phyloP scores from a whole-genome alignment of 2,797 vertebrate species.

The Poeciliopsis paucimaculata region DNA sequence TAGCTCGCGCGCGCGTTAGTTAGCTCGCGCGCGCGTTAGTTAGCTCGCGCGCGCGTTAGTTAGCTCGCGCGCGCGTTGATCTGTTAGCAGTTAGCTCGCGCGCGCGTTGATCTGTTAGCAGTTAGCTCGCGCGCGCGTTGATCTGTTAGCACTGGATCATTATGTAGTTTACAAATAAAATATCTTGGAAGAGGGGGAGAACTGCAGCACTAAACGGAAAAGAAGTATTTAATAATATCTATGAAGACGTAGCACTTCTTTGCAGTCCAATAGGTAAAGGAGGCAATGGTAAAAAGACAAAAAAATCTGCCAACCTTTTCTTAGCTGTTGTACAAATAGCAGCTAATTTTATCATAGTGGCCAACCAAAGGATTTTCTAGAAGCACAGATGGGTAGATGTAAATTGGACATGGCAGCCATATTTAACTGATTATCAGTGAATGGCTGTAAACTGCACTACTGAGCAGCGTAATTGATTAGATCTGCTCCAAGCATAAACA shows the following conservation, averaged over 20 bases:
- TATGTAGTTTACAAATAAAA: neutral
- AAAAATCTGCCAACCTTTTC: neutral
- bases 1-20: too few relatives aligned
- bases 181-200: neutral
- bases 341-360: neutral
- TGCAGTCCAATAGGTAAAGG: neutral
- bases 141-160: neutral
- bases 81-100: too few relatives aligned
- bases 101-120: too few relatives aligned
- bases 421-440: constrained; percentile 6
- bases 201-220: neutral
- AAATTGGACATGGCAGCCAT: constrained; percentile 1
- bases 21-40: too few relatives aligned
- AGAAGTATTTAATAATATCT: neutral
- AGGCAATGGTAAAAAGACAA: neutral
- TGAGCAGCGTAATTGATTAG: neutral
- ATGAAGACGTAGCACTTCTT: neutral
- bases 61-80: too few relatives aligned
- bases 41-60: too few relatives aligned
- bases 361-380: neutral
- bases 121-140: too few relatives aligned
- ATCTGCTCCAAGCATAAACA: constrained; percentile 16
- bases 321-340: neutral
- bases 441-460: neutral
- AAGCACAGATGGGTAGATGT: neutral